phyloP scores from a whole-genome alignment of 1,140 invertebrate species.

The Calliphora vicina region DNA sequence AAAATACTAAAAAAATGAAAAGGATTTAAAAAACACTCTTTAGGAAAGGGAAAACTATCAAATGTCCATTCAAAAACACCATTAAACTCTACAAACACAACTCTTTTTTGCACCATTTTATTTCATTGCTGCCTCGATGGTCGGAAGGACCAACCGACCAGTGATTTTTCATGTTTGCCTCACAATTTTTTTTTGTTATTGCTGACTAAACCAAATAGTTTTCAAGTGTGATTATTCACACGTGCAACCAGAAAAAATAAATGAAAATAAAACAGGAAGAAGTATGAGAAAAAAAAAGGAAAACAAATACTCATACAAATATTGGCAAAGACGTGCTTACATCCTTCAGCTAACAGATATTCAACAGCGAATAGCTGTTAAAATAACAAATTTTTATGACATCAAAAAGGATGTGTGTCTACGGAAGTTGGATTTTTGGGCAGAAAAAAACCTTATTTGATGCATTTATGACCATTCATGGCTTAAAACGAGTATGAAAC shows the following conservation, averaged over 20 bases:
- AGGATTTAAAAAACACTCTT: neutral
- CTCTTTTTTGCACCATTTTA: neutral
- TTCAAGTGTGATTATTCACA: conserved; percentile 31
- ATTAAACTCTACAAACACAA: neutral
- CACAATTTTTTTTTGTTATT: neutral
- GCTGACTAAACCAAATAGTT: neutral
- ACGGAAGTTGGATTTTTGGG: neutral
- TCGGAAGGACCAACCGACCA: neutral
- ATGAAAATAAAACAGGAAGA: neutral
- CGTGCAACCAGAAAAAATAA: conserved; percentile 7
- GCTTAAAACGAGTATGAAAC: neutral
- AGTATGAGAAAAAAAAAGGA: neutral
- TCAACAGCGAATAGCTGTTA: neutral
- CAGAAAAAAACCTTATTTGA: neutral
- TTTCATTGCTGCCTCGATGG: neutral
- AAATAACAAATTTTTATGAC: conserved; percentile 8
- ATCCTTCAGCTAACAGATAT: no score
- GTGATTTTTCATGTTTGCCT: neutral
- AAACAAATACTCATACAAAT: neutral
- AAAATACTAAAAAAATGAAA: neutral
- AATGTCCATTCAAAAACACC: neutral
- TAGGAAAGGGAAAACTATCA: neutral
- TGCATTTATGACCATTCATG: neutral
- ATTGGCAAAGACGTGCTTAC: neutral
- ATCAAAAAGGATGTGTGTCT: neutral